Conservation (phyloP, 2,113 vertebrate species). For the Thryonomys swinderianus region DNA sequence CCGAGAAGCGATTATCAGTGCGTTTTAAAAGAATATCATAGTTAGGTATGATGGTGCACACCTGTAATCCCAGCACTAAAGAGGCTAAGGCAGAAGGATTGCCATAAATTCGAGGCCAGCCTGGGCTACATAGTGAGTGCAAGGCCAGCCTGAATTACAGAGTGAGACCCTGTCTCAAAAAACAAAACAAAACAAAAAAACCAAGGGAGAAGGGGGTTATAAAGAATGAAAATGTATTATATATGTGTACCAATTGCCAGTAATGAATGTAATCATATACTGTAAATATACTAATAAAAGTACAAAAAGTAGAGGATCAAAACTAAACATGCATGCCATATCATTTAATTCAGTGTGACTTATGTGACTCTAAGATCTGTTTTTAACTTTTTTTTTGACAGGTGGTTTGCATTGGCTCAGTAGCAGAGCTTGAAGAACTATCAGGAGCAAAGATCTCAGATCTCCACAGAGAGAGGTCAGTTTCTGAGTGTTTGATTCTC, state of each 20-base stretch:
- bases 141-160: not conserved
- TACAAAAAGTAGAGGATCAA: not conserved
- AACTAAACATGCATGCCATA: not conserved
- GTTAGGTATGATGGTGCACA: not conserved
- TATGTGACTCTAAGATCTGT: not conserved
- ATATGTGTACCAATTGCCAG: not conserved
- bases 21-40: not conserved
- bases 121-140: not conserved
- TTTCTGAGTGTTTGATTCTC: conserved; percentile 30
- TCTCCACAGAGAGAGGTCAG: conserved; percentile 97
- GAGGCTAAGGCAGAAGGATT: not conserved
- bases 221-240: not conserved
- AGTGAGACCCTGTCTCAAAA: not conserved
- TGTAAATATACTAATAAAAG: not conserved
- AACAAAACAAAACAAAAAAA: not conserved
- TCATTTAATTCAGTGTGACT: not conserved
- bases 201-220: not conserved
- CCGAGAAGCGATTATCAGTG: too few species aligned
- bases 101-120: not conserved
- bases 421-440: conserved; percentile 94
- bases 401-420: conserved; percentile 96
- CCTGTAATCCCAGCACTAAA: not conserved
- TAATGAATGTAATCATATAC: not conserved
- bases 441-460: conserved; percentile 93
- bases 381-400: conserved; percentile 77